Percentiles rank a stretch among this genome's conserved stretches.
These are phyloP conservation scores for Sylvia atricapilla DNA, from an alignment of 2,113 vertebrate species.

Conservation along the genomic window DNA sequence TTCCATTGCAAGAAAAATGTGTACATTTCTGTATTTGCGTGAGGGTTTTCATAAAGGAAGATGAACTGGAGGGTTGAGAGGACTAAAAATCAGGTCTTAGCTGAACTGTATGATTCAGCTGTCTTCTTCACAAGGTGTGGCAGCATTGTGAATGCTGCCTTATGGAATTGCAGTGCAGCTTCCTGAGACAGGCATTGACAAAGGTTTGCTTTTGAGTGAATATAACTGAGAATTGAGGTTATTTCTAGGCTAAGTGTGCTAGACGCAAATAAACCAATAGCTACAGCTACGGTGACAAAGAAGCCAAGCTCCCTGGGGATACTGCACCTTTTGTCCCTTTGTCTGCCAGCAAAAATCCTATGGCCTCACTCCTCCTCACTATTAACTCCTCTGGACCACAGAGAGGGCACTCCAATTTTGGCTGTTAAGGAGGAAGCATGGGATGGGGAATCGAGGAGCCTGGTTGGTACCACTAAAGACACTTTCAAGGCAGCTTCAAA, in stretches of 20 bases:
- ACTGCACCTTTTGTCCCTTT: not conserved
- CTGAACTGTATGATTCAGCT: constrained; percentile 10
- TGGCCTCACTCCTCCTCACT: accelerated
- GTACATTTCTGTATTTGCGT: not conserved
- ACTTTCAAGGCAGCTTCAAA: not conserved
- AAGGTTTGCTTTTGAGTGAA: not conserved
- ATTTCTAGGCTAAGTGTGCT: not conserved
- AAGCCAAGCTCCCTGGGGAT: not conserved
- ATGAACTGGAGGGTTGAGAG: constrained; percentile 15
- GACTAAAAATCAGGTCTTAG: not conserved
- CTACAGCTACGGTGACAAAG: not conserved
- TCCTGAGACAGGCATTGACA: not conserved
- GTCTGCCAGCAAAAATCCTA: not conserved
- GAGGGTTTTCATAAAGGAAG: constrained; percentile 18
- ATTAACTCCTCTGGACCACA: not conserved
- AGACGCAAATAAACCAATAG: not conserved
- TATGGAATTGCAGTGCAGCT: not conserved
- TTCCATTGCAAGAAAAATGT: constrained; percentile 30
- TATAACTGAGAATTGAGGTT: not conserved
- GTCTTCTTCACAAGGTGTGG: not conserved
- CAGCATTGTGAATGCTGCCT: not conserved
- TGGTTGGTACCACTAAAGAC: not conserved
- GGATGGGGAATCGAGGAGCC: not conserved
- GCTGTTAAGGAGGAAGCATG: not conserved
- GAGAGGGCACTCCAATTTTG: not conserved